Base-by-base conservation (phyloP, 2,113 vertebrate genomes). In the Onychostoma macrolepis region DNA sequence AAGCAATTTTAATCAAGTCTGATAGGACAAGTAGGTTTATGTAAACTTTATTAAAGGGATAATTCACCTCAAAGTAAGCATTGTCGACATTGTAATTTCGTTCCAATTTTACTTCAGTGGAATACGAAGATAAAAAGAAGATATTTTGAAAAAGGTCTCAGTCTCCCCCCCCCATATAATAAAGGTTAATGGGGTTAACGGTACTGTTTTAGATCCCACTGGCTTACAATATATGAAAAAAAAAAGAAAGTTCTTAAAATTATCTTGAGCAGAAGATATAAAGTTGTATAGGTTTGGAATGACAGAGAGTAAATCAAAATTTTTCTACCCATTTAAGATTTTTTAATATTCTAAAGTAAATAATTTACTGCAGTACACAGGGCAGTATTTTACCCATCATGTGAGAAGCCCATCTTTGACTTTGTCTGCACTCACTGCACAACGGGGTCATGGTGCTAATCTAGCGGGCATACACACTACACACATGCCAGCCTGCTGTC, bases 401-500 rank as follows among this genome's bases (percentile, higher is more conserved):
- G 63, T 12, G 17, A 48, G 63, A 74, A 84, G 69, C 30, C 33
- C 7, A 6, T 41, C 65, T 24, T 56, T 84, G 48, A 56, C 65
- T 56, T 8, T 50, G 48, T 33, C 82, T 72, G 82, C 43, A 53
- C 21, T 48, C 48, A 48, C 4, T 72, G 65, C 82, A 56, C 48
- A 84, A 84, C 15, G 15, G 33, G 67, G 82, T 74, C 67, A 74
- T 56, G 48, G 82, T 74, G 86, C 80, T 74, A 80, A 86, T 88
- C 80, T 83, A 67, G 61, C 56, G 48, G 79, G 85, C 80, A 80
- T 87, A 88, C 71, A 81, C 91, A 83, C 79, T 65, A 65, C 43
- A 69, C 85, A 86, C 76, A 79, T 78, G 75, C 85, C 74, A 77
- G 58, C 41, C 58, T 67, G 76, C 85, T 79, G 58, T 65, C 85